Evolutionary conservation across 2,888 invertebrate genomes (phyloP), one percentile per base, ranked within the genome.

Genomic region (Empis livida): DNA sequence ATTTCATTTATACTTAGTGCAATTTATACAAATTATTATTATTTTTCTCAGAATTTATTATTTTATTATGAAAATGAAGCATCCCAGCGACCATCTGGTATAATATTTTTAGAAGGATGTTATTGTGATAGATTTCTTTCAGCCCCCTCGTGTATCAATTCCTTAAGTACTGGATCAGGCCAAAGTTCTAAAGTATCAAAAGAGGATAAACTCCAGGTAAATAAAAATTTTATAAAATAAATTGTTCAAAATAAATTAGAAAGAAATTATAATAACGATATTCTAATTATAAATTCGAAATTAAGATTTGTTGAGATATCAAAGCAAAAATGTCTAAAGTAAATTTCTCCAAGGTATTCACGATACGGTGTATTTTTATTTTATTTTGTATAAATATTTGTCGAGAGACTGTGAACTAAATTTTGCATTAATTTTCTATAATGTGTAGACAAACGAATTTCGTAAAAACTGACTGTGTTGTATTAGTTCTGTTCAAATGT

Each of bases 11-110:
- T n/a, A n/a, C n/a, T n/a, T n/a, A n/a, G n/a, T n/a, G n/a, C n/a
- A n/a, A n/a, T n/a, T n/a, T n/a, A n/a, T 32, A 32, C 13, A 32
- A 13, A 32, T 35, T 5, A 35, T 35, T 9, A n/a, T 35, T 35
- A 13, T 35, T 46, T 61, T 51, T 79, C 77, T 35, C 77, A 92
- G 86, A 93, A 93, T 70, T 71, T 92, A 59, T 71, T 93, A 56
- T 92, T 92, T 71, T 92, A 92, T 73, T 92, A 88, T 70, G 92
- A 93, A 62, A 84, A 81, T 45, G 91, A 92, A 61, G 76, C 78
- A 60, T 81, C 82, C 57, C 75, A 76, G 16, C 73, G 84, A 31
- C 91, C 91, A 1, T 85, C 86, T 0, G 92, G 92, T 0, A 82
- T 91, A 15, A 76, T 92, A 17, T 73, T 92, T 54, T 73, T 93